These are phyloP conservation scores for Pocillopora grandis DNA, from an alignment of 92 coral and sea anemone species.

Conservation along the genomic window DNA sequence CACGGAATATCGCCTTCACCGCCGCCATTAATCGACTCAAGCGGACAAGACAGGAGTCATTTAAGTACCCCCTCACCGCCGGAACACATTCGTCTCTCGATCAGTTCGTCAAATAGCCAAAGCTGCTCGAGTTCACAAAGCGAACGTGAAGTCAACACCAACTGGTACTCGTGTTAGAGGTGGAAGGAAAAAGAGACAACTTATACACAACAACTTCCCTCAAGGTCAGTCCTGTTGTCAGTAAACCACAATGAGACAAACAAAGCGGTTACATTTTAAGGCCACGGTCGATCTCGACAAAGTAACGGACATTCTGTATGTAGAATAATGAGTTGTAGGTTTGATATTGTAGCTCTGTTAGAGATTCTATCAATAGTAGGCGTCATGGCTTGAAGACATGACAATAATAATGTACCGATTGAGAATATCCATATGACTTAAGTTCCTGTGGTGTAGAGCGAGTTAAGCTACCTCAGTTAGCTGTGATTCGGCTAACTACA, in stretches of 20 bases:
- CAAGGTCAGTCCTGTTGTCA: slow-evolving; percentile 2
- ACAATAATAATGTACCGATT: slow-evolving; percentile 46
- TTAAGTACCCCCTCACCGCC: slow-evolving; percentile 76
- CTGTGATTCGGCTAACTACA: slow-evolving; percentile 20
- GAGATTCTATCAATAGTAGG: slow-evolving; percentile 49
- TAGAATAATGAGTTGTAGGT: slow-evolving; percentile 42
- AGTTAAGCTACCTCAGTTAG: slow-evolving; percentile 28
- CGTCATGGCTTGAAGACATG: slow-evolving; percentile 48
- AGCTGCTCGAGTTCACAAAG: slow-evolving; percentile 46
- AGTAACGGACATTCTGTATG: slow-evolving; percentile 29
- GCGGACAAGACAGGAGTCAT: slow-evolving; percentile 52
- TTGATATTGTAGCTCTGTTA: slow-evolving; percentile 34
- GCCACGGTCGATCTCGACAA: slow-evolving; percentile 18
- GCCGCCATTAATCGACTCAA: slow-evolving; percentile 66
- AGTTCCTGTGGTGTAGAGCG: slow-evolving; percentile 40
- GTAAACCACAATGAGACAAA: neutral
- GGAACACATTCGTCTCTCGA: slow-evolving; percentile 51
- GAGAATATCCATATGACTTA: slow-evolving; percentile 33
- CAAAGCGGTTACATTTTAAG: slow-evolving; percentile 8
- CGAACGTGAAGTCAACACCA: slow-evolving; percentile 63
- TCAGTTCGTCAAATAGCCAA: slow-evolving; percentile 49
- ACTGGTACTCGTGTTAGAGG: slow-evolving; percentile 72
- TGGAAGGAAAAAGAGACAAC: neutral
- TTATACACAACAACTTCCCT: neutral
- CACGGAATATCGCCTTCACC: slow-evolving; percentile 96